A percentile compares a stretch with the other conserved stretches of the same genome.
Evolutionary conservation across 1,140 invertebrate species (phyloP).

Genomic region (Melanaphis sacchari): DNA sequence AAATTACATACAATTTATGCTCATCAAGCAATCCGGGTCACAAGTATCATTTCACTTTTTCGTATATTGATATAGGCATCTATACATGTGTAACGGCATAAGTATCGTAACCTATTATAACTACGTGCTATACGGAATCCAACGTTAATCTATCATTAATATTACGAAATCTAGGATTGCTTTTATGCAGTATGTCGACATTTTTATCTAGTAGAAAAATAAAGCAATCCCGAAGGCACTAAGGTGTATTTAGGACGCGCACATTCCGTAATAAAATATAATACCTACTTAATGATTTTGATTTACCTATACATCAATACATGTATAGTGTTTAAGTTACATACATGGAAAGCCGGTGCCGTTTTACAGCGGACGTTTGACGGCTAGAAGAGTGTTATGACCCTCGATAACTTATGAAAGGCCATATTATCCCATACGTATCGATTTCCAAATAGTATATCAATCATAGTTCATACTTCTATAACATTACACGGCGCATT

Average conservation of each 20-base stretch:
- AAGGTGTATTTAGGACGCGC: neutral
- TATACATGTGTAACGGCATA: no score
- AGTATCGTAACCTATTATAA: neutral
- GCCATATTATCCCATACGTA: neutral
- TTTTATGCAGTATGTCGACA: neutral
- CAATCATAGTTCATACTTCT: neutral
- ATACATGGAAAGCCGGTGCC: neutral
- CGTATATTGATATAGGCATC: neutral
- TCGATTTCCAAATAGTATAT: neutral
- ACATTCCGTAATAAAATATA: neutral
- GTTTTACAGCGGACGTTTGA: neutral
- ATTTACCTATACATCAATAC: neutral
- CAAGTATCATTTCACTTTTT: neutral
- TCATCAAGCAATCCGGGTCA: neutral
- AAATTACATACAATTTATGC: neutral
- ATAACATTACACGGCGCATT: neutral
- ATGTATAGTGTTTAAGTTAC: no score
- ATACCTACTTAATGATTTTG: neutral
- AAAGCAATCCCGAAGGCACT: neutral
- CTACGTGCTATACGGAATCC: conserved; percentile 14
- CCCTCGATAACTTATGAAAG: neutral
- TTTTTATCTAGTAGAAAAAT: neutral
- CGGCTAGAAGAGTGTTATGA: neutral
- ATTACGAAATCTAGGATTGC: neutral
- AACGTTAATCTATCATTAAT: neutral